phyloP scores from a whole-genome alignment of 2,797 vertebrate species.

The Peromyscus eremicus region DNA sequence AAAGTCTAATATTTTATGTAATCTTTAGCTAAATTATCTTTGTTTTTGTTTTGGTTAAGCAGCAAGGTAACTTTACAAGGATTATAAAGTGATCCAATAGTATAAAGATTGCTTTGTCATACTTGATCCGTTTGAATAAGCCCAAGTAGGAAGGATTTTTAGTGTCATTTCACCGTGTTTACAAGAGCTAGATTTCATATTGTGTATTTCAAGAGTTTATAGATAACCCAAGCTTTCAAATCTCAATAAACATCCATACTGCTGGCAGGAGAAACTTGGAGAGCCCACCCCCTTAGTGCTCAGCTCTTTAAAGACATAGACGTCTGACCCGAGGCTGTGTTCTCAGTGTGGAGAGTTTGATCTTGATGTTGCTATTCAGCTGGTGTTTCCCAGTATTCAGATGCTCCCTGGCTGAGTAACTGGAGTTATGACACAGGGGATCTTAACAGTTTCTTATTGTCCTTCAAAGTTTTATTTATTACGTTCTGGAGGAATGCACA shows the following conservation, averaged over 20 bases:
- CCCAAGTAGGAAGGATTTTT: not conserved
- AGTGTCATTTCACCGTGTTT: not conserved
- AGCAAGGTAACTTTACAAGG: conserved; percentile 15
- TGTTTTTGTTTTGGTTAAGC: conserved; percentile 38
- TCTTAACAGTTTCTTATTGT: conserved; percentile 30
- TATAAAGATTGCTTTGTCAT: not conserved
- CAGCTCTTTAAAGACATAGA: conserved; percentile 76
- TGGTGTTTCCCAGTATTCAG: conserved; percentile 79
- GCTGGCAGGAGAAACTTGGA: conserved; percentile 79
- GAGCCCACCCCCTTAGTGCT: conserved; percentile 78
- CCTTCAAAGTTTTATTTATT: conserved; percentile 47
- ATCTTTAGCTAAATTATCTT: not conserved
- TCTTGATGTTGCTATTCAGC: conserved; percentile 84
- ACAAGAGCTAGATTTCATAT: not conserved
- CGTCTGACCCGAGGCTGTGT: conserved; percentile 78
- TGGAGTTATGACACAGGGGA: not conserved
- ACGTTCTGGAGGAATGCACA: not conserved
- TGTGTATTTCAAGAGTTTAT: conserved; percentile 26
- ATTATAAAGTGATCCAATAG: conserved; percentile 30
- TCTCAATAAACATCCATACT: conserved; percentile 49
- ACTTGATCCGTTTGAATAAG: not conserved
- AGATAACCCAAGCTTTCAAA: not conserved
- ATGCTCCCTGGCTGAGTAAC: conserved; percentile 24
- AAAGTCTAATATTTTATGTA: conserved; percentile 10
- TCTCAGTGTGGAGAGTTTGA: conserved; percentile 78